These are phyloP conservation scores for Quadriops clusia DNA, from an alignment of 2,888 invertebrate genomes.

Conservation along the genomic window DNA sequence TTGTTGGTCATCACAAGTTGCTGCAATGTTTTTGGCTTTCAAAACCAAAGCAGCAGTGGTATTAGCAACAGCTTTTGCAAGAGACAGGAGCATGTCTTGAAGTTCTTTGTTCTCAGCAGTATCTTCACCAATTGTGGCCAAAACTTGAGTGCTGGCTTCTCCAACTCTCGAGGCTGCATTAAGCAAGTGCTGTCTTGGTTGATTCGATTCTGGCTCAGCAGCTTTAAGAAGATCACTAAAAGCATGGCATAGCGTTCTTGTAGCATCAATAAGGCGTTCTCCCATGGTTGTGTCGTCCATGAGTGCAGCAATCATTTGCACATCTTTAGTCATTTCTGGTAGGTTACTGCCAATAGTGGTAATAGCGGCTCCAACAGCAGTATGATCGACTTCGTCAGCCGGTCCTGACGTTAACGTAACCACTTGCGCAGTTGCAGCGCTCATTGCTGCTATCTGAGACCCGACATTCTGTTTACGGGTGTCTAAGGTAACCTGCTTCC, in stretches of 20 bases:
- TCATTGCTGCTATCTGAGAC: conserved; percentile 97
- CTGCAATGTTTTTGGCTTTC: conserved; percentile 92
- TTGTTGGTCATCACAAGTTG: conserved; percentile 69
- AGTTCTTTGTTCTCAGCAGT: conserved; percentile 73
- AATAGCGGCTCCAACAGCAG: conserved; percentile 92
- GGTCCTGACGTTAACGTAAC: conserved; percentile 43
- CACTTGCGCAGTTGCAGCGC: conserved; percentile 93
- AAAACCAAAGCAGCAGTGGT: conserved; percentile 93
- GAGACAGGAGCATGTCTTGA: conserved; percentile 77
- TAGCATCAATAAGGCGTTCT: conserved; percentile 80
- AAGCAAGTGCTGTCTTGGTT: conserved; percentile 79
- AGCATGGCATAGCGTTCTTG: conserved; percentile 81
- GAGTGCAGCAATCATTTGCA: conserved; percentile 89
- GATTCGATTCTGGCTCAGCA: conserved; percentile 84
- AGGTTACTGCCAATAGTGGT: conserved; percentile 93
- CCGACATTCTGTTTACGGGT: conserved; percentile 93
- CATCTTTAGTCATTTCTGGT: conserved; percentile 89
- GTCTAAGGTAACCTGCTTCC: conserved; percentile 90
- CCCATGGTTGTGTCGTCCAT: conserved; percentile 80
- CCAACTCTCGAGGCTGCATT: conserved; percentile 95
- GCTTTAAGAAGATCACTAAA: conserved; percentile 91
- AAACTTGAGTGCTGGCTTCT: conserved; percentile 88
- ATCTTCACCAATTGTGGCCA: conserved; percentile 87
- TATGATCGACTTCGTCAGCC: conserved; percentile 86
- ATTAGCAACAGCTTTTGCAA: conserved; percentile 96